Percentiles rank a stretch among this genome's conserved stretches.
Conservation (phyloP, 2,113 vertebrate species). For the Mirza zaza region DNA sequence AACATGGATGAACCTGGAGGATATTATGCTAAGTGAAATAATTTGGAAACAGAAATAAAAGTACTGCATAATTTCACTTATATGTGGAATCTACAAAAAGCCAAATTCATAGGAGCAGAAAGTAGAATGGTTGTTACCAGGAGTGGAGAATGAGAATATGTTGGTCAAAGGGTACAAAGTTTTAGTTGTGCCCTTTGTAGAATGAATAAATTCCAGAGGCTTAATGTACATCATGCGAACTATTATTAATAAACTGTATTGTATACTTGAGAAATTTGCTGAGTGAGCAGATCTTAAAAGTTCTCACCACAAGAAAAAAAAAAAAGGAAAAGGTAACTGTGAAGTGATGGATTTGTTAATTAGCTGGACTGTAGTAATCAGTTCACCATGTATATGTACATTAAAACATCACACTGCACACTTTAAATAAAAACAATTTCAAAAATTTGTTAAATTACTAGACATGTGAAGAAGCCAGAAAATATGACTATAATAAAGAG, state of each 20-base stretch:
- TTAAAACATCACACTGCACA: background rate
- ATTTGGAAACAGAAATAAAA: background rate
- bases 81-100: background rate
- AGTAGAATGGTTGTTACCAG: background rate
- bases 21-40: background rate
- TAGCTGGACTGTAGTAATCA: background rate
- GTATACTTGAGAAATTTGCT: background rate
- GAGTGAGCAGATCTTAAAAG: background rate
- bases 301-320: background rate
- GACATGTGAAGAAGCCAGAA: background rate
- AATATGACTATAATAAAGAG: background rate
- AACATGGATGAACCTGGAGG: background rate
- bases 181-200: background rate
- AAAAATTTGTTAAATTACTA: background rate
- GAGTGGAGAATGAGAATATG: background rate
- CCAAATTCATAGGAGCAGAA: background rate
- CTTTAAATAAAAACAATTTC: background rate
- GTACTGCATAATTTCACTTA: background rate
- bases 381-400: background rate
- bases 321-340: background rate
- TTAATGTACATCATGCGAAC: background rate
- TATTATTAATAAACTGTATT: background rate
- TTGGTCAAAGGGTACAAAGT: background rate
- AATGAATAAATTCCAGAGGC: background rate
- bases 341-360: background rate